These are phyloP conservation scores for Catharus ustulatus DNA, from an alignment of 2,797 vertebrate genomes.

Conservation along the genomic window DNA sequence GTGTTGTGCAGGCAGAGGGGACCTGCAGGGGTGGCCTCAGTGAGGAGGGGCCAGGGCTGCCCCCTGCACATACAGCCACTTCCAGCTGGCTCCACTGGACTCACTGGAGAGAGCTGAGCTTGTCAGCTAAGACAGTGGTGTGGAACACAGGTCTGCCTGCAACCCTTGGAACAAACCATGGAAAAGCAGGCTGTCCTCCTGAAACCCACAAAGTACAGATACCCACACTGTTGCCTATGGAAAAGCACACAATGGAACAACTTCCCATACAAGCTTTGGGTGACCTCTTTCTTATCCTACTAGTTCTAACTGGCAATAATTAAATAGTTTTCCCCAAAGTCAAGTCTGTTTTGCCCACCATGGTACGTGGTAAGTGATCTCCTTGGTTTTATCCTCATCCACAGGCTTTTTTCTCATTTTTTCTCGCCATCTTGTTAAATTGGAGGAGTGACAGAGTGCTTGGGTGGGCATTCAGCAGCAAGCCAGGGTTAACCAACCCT, in stretches of 20 bases:
- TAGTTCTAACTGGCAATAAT: background rate
- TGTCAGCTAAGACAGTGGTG: background rate
- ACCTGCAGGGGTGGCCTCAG: background rate
- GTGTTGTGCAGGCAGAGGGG: background rate
- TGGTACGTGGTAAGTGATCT: background rate
- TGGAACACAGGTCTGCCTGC: background rate
- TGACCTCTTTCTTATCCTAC: background rate
- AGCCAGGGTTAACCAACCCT: background rate
- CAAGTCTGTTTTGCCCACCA: background rate
- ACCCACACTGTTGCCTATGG: background rate
- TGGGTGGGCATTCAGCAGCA: background rate
- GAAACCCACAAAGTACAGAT: background rate
- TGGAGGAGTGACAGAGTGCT: background rate
- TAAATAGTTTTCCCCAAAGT: background rate
- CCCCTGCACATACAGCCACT: accelerated
- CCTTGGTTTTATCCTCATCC: background rate
- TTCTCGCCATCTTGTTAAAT: background rate
- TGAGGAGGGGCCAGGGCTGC: background rate
- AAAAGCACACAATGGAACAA: background rate
- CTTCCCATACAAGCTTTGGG: background rate
- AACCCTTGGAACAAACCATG: background rate
- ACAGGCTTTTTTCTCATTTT: background rate
- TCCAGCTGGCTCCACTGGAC: background rate
- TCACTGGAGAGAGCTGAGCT: accelerated
- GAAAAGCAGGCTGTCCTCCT: background rate